Base-by-base conservation (phyloP, 2,888 invertebrate species). In the Polia nebulosa region DNA sequence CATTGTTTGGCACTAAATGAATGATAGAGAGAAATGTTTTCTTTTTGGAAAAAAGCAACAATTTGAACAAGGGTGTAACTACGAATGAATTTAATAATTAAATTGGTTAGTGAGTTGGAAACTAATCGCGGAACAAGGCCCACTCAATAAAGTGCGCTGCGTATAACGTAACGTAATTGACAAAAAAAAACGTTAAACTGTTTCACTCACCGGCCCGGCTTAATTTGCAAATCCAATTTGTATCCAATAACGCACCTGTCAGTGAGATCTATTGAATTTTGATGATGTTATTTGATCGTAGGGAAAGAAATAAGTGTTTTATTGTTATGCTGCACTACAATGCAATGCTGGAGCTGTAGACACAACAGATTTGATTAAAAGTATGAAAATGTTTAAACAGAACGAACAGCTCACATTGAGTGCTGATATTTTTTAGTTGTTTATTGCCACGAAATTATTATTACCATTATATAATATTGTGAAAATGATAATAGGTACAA, bases 181-280 rank as follows among this genome's bases (percentile, higher is more conserved):
- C 71, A 82, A 80, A 87, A 85, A 87, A 85, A 78, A 70, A n/a
- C n/a, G 72, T 81, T 83, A 75, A 82, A 83, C 76, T 83, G 81
- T 84, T 83, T 82, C 86, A 85, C 82, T 85, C 85, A 81, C 76
- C 78, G 84, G 71, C 82, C 82, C 82, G 83, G 86, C 82, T 89
- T 88, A 87, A 88, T 90, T 89, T 89, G 85, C 86, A 89, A 89
- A 89, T 85, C 82, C 89, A 89, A 89, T 89, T 87, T 88, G 86
- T 85, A 84, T 85, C 83, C 86, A 85, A 87, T 86, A 86, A 82
- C 83, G 78, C 81, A 82, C 77, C 85, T 85, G 88, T 85, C 86
- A 82, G 83, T 85, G 82, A 84, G 80, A 88, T 88, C 85, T 88
- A 88, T 87, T 88, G 87, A 86, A 87, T 89, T 87, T 88, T 84